Conservation (phyloP, 2,113 vertebrate genomes). For the Takifugu flavidus region DNA sequence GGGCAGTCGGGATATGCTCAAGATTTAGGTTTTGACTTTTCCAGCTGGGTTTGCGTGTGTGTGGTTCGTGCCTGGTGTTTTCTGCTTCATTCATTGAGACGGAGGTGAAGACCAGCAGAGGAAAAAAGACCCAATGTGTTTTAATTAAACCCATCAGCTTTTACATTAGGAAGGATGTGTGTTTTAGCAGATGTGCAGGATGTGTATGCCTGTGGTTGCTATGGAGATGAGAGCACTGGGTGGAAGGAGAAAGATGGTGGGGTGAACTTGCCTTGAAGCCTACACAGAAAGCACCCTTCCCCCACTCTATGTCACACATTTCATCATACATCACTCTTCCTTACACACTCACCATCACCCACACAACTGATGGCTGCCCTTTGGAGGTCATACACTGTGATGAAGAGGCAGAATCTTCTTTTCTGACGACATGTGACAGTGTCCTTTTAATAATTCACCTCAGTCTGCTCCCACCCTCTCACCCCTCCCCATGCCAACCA, state of each 20-base stretch:
- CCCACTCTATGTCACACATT: slow-evolving; percentile 42
- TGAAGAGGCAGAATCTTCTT: background rate
- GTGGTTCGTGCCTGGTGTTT: too few species aligned
- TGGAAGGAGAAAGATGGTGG: slow-evolving; percentile 33
- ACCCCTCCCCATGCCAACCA: slow-evolving; percentile 1
- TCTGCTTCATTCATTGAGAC: background rate
- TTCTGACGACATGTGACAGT: slow-evolving; percentile 21
- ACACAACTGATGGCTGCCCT: background rate
- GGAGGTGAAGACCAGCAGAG: background rate
- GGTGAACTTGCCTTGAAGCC: slow-evolving; percentile 51
- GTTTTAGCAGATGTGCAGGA: slow-evolving; percentile 19
- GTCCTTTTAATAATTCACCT: slow-evolving; percentile 26
- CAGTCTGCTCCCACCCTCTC: slow-evolving; percentile 16
- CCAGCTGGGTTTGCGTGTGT: background rate
- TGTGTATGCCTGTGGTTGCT: slow-evolving; percentile 60
- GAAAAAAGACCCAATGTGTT: background rate
- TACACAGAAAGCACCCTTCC: slow-evolving; percentile 61
- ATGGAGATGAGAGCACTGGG: slow-evolving; percentile 57
- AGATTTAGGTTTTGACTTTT: background rate
- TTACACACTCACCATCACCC: slow-evolving; percentile 11
- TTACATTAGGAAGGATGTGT: slow-evolving; percentile 3
- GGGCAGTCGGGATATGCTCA: background rate
- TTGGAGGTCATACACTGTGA: background rate
- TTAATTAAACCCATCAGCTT: slow-evolving; percentile 6
- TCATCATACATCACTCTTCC: slow-evolving; percentile 17